Base-by-base conservation (phyloP, 2,797 vertebrate genomes). In the Ammospiza maritima region DNA sequence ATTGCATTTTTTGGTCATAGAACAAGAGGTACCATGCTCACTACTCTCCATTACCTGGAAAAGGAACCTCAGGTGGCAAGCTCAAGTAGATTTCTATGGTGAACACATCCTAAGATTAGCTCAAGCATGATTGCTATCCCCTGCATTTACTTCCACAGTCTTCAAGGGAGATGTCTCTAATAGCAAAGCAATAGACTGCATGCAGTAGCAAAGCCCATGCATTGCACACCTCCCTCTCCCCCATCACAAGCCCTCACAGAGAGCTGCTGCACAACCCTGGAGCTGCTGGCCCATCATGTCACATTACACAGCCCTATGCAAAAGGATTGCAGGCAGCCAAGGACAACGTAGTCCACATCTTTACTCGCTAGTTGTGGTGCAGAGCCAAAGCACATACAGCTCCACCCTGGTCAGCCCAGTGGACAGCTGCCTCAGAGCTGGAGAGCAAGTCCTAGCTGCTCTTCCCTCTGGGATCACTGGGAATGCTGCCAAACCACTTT, bases 241-340 rank as follows among this genome's bases (percentile, higher is more conserved):
- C 7, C 32, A 73, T 19, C 60, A 21, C 27, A 60, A 80, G 38
- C 38, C 32, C 51, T 58, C 34, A 32, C 8, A 58, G 16, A 82
- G 51, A 16, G 6, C 58, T 86, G 66, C 36, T 36, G 36, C 36
- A 36, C 36, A 36, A 36, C 36, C 36, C 36, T 36, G 36, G 36
- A 36, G 36, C 36, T 36, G 36, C 36, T 36, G 32, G 48, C 22
- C 40, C 51, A 62, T 11, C 40, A 13, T 29, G 40, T 47, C 34
- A 27, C 66, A 32, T 48, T 17, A 48, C 1, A 1, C 0, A 9
- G 56, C n/a, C 40, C 32, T 73, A 10, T 0, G 0, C 29, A 1
- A 0, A 79, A 92, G 40, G 53, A 66, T 1, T 79, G 34, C 53
- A 84, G 54, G 23, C n/a, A 75, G 71, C 26, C 60, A 89, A 87